Conservation (phyloP, 2,113 vertebrate species). For the Phyllostomus discolor region DNA sequence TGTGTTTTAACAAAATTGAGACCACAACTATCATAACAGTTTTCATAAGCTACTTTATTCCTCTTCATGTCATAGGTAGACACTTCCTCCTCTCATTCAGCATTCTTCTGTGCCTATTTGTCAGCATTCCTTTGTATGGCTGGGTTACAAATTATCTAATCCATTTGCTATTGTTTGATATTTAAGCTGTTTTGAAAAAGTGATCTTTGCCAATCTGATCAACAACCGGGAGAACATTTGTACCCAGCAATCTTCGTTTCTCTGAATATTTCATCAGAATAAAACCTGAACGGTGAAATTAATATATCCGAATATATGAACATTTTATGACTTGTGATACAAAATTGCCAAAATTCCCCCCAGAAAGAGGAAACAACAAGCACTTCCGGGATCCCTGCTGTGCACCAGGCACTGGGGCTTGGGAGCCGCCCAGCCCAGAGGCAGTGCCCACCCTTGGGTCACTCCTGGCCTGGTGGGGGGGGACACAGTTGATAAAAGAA, state of each 20-base stretch:
- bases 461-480: not conserved
- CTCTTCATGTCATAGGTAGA: not conserved
- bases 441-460: fast-evolving
- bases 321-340: not conserved
- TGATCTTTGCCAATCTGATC: not conserved
- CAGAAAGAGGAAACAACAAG: not conserved
- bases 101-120: not conserved
- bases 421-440: not conserved
- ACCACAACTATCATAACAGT: not conserved
- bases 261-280: not conserved
- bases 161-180: not conserved
- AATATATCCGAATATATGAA: not conserved
- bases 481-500: not conserved
- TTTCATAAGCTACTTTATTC: not conserved
- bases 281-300: not conserved
- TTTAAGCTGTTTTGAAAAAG: not conserved
- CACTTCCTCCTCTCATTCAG: not conserved
- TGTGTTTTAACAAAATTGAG: not conserved
- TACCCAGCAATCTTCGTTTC: not conserved
- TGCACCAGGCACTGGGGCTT: not conserved
- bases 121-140: not conserved
- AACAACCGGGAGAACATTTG: not conserved
- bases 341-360: not conserved
- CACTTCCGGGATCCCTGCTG: too few species aligned
- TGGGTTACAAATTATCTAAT: not conserved